A percentile compares a stretch with the other conserved stretches of the same genome.
phyloP scores from a whole-genome alignment of 1,140 invertebrate genomes.

The Chymomyza costata region DNA sequence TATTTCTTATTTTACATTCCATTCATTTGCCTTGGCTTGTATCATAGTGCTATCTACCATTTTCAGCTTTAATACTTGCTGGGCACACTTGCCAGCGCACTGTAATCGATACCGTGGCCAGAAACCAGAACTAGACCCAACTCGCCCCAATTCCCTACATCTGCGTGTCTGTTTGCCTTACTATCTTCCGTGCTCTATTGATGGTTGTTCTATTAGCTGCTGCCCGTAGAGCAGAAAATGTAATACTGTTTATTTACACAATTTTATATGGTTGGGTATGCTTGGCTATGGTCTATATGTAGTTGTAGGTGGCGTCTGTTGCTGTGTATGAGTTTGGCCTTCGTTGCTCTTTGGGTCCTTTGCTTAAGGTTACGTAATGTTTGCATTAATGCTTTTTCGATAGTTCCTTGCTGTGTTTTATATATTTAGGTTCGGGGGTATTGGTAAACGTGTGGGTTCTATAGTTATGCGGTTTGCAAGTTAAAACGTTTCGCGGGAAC shows the following conservation, averaged over 20 bases:
- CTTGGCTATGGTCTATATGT: background rate
- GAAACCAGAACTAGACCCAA: too few relatives aligned
- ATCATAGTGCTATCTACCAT: constrained; percentile 6
- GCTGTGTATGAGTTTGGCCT: too few relatives aligned
- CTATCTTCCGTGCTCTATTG: too few relatives aligned
- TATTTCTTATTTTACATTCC: too few relatives aligned
- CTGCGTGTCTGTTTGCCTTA: constrained; percentile 47
- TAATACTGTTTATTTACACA: constrained; percentile 64
- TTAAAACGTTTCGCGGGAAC: constrained; percentile 11
- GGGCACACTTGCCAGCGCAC: constrained; percentile 31
- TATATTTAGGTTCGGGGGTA: background rate
- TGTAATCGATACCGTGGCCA: constrained; percentile 54
- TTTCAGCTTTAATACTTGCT: constrained; percentile 18
- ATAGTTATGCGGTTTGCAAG: constrained; percentile 10
- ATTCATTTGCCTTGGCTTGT: constrained; percentile 5
- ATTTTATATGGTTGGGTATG: constrained; percentile 34
- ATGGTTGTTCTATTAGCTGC: constrained; percentile 60
- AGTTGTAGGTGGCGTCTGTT: constrained; percentile 7
- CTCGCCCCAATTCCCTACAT: constrained; percentile 12
- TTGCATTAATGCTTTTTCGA: constrained; percentile 39
- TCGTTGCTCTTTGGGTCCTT: constrained; percentile 1
- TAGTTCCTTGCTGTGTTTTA: constrained; percentile 13
- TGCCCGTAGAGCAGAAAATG: constrained; percentile 49
- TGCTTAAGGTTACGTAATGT: constrained; percentile 41
- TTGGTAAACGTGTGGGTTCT: background rate